These are phyloP conservation scores for Mellilla xanthometata DNA, from an alignment of 2,888 invertebrate species.

Conservation along the genomic window DNA sequence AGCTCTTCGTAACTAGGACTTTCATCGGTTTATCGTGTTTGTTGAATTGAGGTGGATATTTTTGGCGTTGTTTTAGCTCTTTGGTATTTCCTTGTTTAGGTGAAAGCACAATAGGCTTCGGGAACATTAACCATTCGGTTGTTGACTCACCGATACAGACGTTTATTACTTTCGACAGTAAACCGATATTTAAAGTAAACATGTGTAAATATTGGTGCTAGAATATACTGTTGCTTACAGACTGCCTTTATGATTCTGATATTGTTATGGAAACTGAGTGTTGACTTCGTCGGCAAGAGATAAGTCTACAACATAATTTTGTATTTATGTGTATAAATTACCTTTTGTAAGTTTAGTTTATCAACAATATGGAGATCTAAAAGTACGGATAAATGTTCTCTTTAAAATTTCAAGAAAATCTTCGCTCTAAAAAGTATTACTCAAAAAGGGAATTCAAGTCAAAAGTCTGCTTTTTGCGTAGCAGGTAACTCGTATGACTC, in stretches of 20 bases:
- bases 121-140: conserved; percentile 42
- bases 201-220: conserved; percentile 7
- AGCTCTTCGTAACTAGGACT: conserved; percentile 29
- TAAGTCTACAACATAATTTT: too few relatives aligned
- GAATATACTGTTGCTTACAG: conserved; percentile 5
- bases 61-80: conserved; percentile 56
- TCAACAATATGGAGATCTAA: too few relatives aligned
- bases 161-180: conserved; percentile 41
- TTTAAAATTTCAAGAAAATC: too few relatives aligned
- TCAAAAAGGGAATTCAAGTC: too few relatives aligned
- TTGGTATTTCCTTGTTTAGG: conserved; percentile 63
- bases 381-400: too few relatives aligned
- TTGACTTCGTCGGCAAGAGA: too few relatives aligned
- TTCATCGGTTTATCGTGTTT: conserved; percentile 39
- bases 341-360: too few relatives aligned
- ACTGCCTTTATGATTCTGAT: neutral
- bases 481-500: too few relatives aligned
- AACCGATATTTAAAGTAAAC: conserved; percentile 31
- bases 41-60: conserved; percentile 52
- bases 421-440: too few relatives aligned
- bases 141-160: conserved; percentile 36
- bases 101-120: conserved; percentile 42
- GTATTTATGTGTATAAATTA: too few relatives aligned
- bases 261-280: too few relatives aligned
- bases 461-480: too few relatives aligned